phyloP scores from a whole-genome alignment of 2,113 vertebrate species.

The Dromas ardeola region DNA sequence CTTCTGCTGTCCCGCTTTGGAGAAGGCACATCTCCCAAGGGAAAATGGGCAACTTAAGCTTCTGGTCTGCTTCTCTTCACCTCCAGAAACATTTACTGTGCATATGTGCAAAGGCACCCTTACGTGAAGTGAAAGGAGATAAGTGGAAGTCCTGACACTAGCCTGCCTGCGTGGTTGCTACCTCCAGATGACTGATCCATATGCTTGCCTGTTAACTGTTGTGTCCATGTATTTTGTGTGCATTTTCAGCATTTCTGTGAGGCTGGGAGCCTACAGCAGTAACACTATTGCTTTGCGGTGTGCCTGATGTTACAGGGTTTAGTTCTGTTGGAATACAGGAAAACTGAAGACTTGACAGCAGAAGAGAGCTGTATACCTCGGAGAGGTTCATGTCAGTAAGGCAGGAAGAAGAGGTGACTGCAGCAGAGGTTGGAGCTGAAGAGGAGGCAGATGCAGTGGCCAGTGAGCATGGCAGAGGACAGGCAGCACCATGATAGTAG shows the following conservation, averaged over 20 bases:
- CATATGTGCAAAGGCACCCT: neutral
- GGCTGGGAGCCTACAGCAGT: neutral
- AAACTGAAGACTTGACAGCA: neutral
- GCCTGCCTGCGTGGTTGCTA: neutral
- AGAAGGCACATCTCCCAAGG: neutral
- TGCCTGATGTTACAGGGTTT: neutral
- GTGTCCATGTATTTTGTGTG: neutral
- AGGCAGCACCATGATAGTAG: neutral
- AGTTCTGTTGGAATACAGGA: neutral
- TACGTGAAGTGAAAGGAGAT: neutral
- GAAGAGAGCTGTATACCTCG: neutral
- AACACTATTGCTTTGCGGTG: neutral
- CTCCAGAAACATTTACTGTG: neutral
- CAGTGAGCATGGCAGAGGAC: neutral
- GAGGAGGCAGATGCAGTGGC: neutral
- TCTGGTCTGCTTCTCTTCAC: neutral
- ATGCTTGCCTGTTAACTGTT: neutral
- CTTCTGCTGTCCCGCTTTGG: fast-evolving
- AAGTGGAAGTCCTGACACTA: neutral
- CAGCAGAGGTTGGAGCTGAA: neutral
- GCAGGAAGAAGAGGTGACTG: neutral
- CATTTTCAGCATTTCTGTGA: neutral
- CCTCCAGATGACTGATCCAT: fast-evolving
- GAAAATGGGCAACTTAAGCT: neutral
- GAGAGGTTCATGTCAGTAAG: neutral